These are phyloP conservation scores for Sturmia bella DNA, from an alignment of 2,888 invertebrate genomes.

Conservation along the genomic window DNA sequence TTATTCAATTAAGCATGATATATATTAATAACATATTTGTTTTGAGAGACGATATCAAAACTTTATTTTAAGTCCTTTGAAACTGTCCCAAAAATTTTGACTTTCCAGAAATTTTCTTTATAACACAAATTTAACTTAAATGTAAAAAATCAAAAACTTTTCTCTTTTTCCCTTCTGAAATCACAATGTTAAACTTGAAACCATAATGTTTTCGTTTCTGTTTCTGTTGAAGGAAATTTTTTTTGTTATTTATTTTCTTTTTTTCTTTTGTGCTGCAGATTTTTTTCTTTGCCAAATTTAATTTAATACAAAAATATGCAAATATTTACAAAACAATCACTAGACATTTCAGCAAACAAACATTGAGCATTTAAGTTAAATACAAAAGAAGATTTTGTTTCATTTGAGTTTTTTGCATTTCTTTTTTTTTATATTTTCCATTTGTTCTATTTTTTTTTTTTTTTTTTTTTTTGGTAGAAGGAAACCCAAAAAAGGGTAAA, in stretches of 20 bases:
- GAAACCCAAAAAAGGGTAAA: no score
- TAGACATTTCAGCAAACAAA: constrained; percentile 29
- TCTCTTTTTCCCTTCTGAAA: not conserved
- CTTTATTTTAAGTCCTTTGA: no score
- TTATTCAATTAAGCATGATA: not conserved
- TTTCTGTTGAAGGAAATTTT: no score
- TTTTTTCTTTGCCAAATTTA: constrained; percentile 53
- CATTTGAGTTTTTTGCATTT: no score
- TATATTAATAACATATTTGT: no score
- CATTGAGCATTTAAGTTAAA: constrained; percentile 12
- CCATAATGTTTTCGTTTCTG: constrained; percentile 8
- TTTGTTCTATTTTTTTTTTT: no score
- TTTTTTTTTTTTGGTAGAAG: no score
- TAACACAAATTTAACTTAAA: no score
- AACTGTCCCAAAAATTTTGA: no score
- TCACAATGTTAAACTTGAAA: not conserved
- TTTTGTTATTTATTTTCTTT: not conserved
- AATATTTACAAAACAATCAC: constrained; percentile 60
- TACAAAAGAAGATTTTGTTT: not conserved
- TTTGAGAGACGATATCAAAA: no score
- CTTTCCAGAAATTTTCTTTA: no score
- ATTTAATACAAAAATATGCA: constrained; percentile 55
- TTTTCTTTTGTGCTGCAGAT: constrained; percentile 3
- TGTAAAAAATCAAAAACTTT: not conserved
- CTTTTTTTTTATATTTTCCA: no score